Evolutionary conservation across 2,113 vertebrate genomes (phyloP).

Genomic region (Heteronetta atricapilla): DNA sequence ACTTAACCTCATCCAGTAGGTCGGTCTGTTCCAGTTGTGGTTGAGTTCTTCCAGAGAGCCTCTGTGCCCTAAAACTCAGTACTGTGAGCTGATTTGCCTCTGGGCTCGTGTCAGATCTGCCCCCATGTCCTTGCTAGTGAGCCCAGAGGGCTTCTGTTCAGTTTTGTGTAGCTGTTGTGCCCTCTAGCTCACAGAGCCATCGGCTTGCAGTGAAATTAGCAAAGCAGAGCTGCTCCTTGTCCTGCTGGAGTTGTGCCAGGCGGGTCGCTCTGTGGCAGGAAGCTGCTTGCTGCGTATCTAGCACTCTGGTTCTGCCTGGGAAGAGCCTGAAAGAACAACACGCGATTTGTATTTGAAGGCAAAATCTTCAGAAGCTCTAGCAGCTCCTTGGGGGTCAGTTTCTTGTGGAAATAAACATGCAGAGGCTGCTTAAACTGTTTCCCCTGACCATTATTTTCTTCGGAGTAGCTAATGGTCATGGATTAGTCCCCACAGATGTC

Average conservation of each 20-base stretch:
- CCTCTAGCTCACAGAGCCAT: background rate
- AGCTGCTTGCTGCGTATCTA: background rate
- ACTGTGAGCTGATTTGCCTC: no score
- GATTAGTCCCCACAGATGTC: no score
- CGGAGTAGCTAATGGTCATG: background rate
- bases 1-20: rapidly evolving
- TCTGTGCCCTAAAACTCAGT: rapidly evolving
- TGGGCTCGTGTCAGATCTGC: background rate
- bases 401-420: background rate
- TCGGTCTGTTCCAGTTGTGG: background rate
- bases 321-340: rapidly evolving
- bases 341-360: background rate
- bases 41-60: background rate
- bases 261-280: no score
- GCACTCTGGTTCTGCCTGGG: rapidly evolving
- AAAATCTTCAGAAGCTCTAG: background rate
- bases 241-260: background rate
- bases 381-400: background rate
- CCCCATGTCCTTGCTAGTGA: background rate
- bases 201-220: rapidly evolving
- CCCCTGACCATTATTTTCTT: background rate
- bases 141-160: background rate
- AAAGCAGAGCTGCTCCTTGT: background rate
- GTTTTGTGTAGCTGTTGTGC: background rate
- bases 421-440: background rate